Conservation (phyloP, 2,113 vertebrate genomes). For the Calonectris borealis region DNA sequence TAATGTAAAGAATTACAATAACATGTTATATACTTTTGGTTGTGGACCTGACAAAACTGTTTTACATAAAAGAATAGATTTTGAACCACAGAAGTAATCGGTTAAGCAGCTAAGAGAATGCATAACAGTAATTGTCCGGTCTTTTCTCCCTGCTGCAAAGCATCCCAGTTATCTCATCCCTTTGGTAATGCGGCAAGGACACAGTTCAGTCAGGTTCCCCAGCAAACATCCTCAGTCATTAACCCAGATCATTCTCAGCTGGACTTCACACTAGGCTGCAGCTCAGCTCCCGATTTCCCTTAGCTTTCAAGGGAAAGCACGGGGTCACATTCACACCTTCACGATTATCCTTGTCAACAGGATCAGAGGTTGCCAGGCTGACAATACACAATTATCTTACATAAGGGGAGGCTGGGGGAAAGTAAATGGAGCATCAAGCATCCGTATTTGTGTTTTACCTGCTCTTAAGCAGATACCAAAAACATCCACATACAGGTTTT, state of each 20-base stretch:
- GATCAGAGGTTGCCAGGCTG: neutral
- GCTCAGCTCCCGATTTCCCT: neutral
- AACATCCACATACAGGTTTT: neutral
- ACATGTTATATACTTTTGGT: neutral
- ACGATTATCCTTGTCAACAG: neutral
- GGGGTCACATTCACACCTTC: neutral
- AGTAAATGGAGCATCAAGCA: neutral
- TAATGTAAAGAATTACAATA: neutral
- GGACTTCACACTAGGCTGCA: neutral
- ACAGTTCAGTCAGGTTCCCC: neutral
- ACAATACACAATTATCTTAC: neutral
- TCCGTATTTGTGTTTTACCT: neutral
- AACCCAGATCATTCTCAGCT: neutral
- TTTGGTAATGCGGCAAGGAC: neutral
- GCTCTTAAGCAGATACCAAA: neutral
- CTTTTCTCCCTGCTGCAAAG: neutral
- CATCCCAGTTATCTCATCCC: neutral
- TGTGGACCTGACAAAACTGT: neutral
- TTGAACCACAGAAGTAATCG: neutral
- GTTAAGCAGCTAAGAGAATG: neutral
- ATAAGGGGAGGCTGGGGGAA: neutral
- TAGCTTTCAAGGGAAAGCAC: neutral
- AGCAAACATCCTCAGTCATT: neutral
- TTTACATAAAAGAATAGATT: neutral
- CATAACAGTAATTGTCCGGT: neutral